These are phyloP conservation scores for Hypomesus transpacificus DNA, from an alignment of 2,113 vertebrate species.

Conservation along the genomic window DNA sequence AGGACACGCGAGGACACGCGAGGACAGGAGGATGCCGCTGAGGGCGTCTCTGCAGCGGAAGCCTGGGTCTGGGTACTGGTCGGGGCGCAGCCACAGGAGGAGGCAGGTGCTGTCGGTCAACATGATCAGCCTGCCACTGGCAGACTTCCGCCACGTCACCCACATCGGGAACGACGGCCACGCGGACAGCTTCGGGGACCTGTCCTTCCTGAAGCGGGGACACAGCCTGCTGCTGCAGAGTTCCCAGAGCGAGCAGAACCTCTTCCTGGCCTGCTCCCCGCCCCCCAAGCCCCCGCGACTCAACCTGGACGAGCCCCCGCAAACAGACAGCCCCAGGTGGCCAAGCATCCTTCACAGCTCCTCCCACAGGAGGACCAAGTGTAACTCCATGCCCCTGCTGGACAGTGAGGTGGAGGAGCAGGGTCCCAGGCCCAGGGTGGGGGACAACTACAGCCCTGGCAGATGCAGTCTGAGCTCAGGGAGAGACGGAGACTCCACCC, in stretches of 20 bases:
- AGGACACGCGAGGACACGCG: constrained; percentile 14
- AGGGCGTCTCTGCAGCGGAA: constrained; percentile 59
- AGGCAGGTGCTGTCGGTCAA: constrained; percentile 66
- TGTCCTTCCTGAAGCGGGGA: constrained; percentile 71
- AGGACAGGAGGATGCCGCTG: constrained; percentile 61
- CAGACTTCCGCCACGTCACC: constrained; percentile 73
- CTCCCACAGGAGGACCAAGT: constrained; percentile 60
- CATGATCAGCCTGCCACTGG: constrained; percentile 76
- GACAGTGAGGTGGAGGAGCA: constrained; percentile 53
- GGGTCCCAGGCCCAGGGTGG: not conserved
- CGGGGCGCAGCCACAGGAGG: constrained; percentile 47
- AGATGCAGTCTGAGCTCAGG: constrained; percentile 53
- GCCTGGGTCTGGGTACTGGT: constrained; percentile 50
- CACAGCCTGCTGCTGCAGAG: constrained; percentile 65
- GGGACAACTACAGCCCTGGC: constrained; percentile 15
- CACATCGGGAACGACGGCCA: constrained; percentile 64
- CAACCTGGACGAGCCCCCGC: constrained; percentile 74
- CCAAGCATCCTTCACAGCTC: not conserved
- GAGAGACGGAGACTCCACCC: constrained; percentile 63
- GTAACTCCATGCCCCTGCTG: constrained; percentile 68
- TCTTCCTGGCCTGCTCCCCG: constrained; percentile 74
- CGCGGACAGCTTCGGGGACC: constrained; percentile 72
- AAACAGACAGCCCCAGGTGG: constrained; percentile 38
- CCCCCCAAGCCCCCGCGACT: constrained; percentile 92
- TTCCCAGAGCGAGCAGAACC: constrained; percentile 80